A percentile compares a stretch with the other conserved stretches of the same genome.
Evolutionary conservation across 2,797 vertebrate species (phyloP).

Genomic region (Acrossocheilus fasciatus): DNA sequence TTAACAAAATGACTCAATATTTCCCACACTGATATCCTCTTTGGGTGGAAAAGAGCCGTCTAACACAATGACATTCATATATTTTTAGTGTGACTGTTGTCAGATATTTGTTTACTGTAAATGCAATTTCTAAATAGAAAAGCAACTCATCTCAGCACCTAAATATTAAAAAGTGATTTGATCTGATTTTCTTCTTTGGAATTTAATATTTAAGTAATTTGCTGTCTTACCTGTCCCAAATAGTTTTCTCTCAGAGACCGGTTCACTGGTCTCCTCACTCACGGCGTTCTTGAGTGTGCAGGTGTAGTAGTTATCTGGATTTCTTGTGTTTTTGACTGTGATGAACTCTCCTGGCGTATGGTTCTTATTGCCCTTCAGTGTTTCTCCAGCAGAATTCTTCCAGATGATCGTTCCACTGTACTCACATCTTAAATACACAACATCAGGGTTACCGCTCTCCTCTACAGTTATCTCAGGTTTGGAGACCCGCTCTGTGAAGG

Average conservation of each 20-base stretch:
- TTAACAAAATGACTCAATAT: too few species aligned
- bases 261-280: neutral
- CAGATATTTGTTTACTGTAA: neutral
- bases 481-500: neutral
- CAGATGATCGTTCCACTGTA: accelerated
- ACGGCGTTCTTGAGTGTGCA: neutral
- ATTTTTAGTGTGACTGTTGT: neutral
- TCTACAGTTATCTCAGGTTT: accelerated
- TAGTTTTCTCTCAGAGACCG: accelerated
- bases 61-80: neutral
- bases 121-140: neutral
- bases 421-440: neutral
- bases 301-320: neutral
- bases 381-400: neutral
- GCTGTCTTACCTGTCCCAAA: neutral
- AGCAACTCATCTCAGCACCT: neutral
- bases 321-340: accelerated
- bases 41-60: neutral
- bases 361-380: accelerated
- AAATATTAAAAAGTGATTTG: neutral
- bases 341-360: accelerated
- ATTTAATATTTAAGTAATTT: neutral
- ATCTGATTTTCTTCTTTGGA: neutral
- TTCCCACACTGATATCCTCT: too few species aligned
- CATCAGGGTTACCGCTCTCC: accelerated